These are phyloP conservation scores for Lethocerus indicus DNA, from an alignment of 1,140 invertebrate species.

Conservation along the genomic window DNA sequence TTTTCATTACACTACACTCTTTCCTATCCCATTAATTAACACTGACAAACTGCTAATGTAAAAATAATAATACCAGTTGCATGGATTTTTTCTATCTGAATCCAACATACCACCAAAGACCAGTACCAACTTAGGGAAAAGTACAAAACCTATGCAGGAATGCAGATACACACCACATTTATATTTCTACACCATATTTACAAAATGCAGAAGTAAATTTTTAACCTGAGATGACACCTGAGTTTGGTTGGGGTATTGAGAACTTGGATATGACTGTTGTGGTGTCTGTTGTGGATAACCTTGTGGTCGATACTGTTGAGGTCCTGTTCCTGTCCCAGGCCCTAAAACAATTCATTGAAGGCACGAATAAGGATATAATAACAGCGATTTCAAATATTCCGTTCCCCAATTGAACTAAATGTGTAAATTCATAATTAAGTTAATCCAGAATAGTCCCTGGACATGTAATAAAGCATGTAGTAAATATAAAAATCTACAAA, in stretches of 20 bases:
- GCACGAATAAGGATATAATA: background rate
- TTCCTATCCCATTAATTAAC: too few species aligned
- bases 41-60: too few species aligned
- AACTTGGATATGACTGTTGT: conserved; percentile 14
- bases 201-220: too few species aligned
- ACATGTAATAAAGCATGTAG: background rate
- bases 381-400: background rate
- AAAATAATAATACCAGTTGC: too few species aligned
- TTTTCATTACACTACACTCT: too few species aligned
- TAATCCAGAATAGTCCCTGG: background rate
- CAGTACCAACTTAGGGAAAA: too few species aligned
- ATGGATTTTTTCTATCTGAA: too few species aligned
- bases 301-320: conserved; percentile 13
- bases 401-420: background rate
- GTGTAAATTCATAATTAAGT: background rate
- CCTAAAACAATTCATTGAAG: conserved; percentile 9
- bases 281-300: conserved; percentile 12
- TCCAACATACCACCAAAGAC: too few species aligned
- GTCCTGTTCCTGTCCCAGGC: conserved; percentile 10
- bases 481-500: background rate
- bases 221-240: conserved; percentile 11
- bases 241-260: conserved; percentile 12
- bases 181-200: too few species aligned
- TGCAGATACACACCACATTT: too few species aligned
- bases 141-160: too few species aligned